These are phyloP conservation scores for Sycobia sp. DNA, from an alignment of 1,140 invertebrate genomes.

Conservation along the genomic window DNA sequence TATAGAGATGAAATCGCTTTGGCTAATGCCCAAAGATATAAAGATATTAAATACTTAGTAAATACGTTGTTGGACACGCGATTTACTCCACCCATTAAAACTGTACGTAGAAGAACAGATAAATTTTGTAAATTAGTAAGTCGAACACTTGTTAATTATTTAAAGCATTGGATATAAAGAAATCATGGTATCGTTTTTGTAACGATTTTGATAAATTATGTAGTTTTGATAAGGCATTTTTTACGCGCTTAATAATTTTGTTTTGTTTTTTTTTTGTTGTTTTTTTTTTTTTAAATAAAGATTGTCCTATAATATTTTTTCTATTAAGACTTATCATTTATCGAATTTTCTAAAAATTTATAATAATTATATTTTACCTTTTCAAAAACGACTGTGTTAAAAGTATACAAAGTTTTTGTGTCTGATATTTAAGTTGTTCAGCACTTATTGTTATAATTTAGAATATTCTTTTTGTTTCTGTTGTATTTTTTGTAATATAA, in stretches of 20 bases:
- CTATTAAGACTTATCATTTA: no score
- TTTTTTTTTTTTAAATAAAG: background rate
- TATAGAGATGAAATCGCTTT: conserved; percentile 8
- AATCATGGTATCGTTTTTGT: background rate
- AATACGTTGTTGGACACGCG: conserved; percentile 27
- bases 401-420: no score
- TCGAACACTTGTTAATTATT: conserved; percentile 37
- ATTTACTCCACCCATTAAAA: conserved; percentile 38
- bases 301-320: no score
- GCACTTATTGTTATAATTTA: no score
- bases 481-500: no score
- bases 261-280: background rate
- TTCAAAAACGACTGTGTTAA: no score
- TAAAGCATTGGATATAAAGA: conserved; percentile 32
- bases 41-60: conserved; percentile 28
- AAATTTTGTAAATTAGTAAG: conserved; percentile 37
- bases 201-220: background rate
- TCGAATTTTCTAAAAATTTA: no score
- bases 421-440: no score
- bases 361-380: no score
- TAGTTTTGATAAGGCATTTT: no score
- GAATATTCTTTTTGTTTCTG: no score
- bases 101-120: conserved; percentile 7
- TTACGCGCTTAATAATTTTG: no score
- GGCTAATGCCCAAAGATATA: conserved; percentile 1